Evolutionary conservation across 2,797 vertebrate species (phyloP), one percentile per base, ranked within the genome.

Genomic region (Acomys russatus): DNA sequence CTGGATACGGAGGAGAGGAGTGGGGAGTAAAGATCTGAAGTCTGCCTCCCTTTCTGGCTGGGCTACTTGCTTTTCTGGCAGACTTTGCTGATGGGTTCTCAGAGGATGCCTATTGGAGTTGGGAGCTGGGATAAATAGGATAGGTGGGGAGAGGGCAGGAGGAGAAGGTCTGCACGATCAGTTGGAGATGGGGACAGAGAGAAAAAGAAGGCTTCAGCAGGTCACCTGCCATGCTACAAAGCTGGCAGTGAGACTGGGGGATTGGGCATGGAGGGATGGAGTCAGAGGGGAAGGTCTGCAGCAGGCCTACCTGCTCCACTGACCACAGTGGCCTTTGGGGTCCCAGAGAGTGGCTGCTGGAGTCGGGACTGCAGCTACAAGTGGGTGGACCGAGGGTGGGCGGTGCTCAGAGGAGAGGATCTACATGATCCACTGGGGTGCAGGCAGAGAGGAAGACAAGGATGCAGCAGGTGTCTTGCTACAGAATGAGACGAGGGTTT

Each of bases 271-370:
- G n/a, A 61, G n/a, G 14, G 25, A 25, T 56, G 20, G n/a, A 15
- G n/a, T 3, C 18, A 59, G 20, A 59, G 2, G 3, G 35, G 56
- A 35, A 25, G n/a, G 56, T 15, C n/a, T 38, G 1, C 22, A 38
- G 0, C 2, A 6, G 9, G 3, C 12, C 56, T 15, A 38, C 33
- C 6, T 59, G n/a, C 6, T 35, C 7, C 54, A 11, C 1, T 35
- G 10, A 56, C 54, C 23, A 9, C 3, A 2, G 56, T 61, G 22
- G 20, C n/a, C 56, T 23, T 20, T 35, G n/a, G 11, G 6, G 61
- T 61, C 22, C 56, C 56, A 61, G 56, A 82, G 56, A 61, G 25
- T 7, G 20, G 6, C 56, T 38, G n/a, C 6, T 61, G 12, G 22
- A 35, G 79, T 82, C 35, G 12, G 11, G 22, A 12, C 54, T 38